A percentile compares a stretch with the other conserved stretches of the same genome.
Conservation (phyloP, 1,140 invertebrate genomes). For the Pantala flavescens region DNA sequence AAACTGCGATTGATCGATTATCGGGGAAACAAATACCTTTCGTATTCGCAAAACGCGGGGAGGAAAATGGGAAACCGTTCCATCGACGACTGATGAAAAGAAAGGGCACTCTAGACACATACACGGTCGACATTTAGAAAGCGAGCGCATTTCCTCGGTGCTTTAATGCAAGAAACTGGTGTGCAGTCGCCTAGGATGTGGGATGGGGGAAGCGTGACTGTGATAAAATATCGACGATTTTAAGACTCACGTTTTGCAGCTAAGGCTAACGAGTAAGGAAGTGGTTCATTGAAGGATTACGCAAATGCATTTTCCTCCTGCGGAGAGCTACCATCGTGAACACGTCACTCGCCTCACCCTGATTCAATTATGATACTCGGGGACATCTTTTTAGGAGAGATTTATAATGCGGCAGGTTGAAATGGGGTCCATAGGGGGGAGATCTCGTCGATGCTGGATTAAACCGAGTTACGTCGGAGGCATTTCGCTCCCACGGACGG, state of each 20-base stretch:
- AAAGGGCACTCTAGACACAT: too few species aligned
- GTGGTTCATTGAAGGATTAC: constrained; percentile 1
- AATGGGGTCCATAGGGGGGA: neutral
- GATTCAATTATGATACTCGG: constrained; percentile 1
- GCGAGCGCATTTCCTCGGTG: neutral
- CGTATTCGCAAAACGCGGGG: too few species aligned
- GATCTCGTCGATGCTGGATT: neutral
- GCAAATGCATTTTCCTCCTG: neutral
- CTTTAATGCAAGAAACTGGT: neutral
- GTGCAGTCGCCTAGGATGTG: neutral
- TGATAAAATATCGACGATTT: constrained; percentile 10
- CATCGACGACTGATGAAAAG: too few species aligned
- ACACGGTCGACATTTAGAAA: neutral
- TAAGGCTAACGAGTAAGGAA: neutral
- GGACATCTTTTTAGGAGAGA: neutral
- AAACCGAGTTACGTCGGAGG: neutral
- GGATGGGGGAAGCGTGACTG: neutral
- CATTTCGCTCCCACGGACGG: too few species aligned
- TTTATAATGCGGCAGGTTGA: neutral
- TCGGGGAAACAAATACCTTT: too few species aligned
- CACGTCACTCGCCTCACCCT: neutral
- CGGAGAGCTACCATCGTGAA: neutral
- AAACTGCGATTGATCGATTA: too few species aligned
- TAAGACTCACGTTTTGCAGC: constrained; percentile 8
- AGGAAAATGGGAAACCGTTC: too few species aligned